These are phyloP conservation scores for Icerya purchasi DNA, from an alignment of 2,888 invertebrate genomes.

Conservation along the genomic window DNA sequence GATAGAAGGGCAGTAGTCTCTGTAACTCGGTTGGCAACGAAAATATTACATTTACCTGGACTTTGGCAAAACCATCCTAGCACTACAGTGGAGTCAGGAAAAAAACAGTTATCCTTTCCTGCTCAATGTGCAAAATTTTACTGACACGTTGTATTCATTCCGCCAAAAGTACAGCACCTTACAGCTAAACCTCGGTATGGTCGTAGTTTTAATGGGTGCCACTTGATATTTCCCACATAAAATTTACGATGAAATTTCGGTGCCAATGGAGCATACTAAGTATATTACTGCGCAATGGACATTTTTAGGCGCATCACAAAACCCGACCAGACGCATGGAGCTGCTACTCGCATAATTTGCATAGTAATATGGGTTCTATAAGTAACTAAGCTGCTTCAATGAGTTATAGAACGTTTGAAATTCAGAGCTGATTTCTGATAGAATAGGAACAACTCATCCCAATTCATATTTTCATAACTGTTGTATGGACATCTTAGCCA, in stretches of 20 bases:
- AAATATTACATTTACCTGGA: neutral
- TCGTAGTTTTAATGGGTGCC: slow-evolving; percentile 19
- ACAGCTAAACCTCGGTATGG: slow-evolving; percentile 19
- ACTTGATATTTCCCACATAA: slow-evolving; percentile 20
- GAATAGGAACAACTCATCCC: too few species aligned
- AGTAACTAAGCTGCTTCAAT: too few species aligned
- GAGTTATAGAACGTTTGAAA: too few species aligned
- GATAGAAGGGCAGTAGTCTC: neutral
- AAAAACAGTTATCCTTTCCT: neutral
- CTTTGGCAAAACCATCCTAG: neutral
- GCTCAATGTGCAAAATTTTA: slow-evolving; percentile 2
- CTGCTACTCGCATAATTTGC: too few species aligned
- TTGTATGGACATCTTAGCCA: too few species aligned
- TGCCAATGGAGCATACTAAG: slow-evolving; percentile 9
- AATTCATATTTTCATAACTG: too few species aligned
- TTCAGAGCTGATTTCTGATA: too few species aligned
- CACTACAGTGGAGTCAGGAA: neutral
- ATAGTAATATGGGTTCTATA: too few species aligned
- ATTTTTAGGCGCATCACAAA: slow-evolving; percentile 17
- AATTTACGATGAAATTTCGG: neutral
- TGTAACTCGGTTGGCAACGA: neutral
- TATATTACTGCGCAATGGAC: slow-evolving; percentile 18
- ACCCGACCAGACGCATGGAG: too few species aligned
- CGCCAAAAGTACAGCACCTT: slow-evolving; percentile 17
- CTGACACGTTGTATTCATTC: slow-evolving; percentile 11